Base-by-base conservation (phyloP, 2,797 vertebrate species). In the Cryptoblepharus egeriae region DNA sequence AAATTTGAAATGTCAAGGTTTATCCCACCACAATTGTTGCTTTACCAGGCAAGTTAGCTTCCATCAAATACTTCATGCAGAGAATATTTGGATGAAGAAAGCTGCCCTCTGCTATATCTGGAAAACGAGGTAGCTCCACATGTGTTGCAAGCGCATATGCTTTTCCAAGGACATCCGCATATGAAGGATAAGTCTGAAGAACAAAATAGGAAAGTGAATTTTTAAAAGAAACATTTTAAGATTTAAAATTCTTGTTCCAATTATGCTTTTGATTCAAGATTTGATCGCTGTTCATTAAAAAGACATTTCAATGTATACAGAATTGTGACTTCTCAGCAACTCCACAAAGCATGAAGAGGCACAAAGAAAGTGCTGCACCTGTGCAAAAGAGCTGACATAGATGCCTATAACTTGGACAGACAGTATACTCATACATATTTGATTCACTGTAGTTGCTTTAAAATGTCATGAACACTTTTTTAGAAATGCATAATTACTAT, bases 11-110 rank as follows among this genome's bases (percentile, higher is more conserved):
- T 7, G 37, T 37, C 72, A 39, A 60, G 20, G 55, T 58, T 12
- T 26, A 67, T 26, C 49, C 20, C 61, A 67, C 28, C 9, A 35
- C 28, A 35, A n/a, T 42, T 13, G 22, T 71, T 32, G 22, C 91
- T 93, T 93, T 93, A 99, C 98, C 97, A 39, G 98, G 98, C 74
- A 99, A 97, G 92, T 99, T 99, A 85, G 93, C 94, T 78, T 98
- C 98, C 37, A 94, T 93, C 87, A 99, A 92, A 92, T 98, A 98
- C 79, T 98, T 98, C 91, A 97, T 91, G 89, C 96, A 97, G 84
- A 99, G 93, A 76, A 96, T 90, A 42, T 94, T 93, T 24, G 98
- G 98, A 88, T 99, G 98, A 70, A 98, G 95, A 89, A 95, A 96
- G 90, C 95, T 97, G 88, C 95, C 93, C 1, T 92, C 92, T 78